Evolutionary conservation across 1,140 invertebrate genomes (phyloP).

Genomic region (Aphelenchoides fujianensis): DNA sequence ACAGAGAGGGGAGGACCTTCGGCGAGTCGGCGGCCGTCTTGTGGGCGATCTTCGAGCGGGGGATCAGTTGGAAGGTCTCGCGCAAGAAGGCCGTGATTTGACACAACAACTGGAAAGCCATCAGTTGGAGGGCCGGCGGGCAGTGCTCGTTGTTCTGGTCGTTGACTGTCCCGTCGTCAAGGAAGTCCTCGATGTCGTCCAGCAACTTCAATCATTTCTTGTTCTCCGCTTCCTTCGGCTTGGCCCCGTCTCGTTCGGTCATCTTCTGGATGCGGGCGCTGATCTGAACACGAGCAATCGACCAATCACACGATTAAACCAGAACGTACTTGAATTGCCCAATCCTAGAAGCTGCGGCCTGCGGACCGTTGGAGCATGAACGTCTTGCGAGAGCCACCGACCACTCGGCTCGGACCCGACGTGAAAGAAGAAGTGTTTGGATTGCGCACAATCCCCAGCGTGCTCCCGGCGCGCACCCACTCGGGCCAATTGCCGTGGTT

Average conservation of each 20-base stretch:
- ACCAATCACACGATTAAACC: conserved; percentile 2
- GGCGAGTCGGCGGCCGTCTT: conserved; percentile 30
- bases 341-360: conserved; percentile 92
- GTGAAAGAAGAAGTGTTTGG: conserved; percentile 41
- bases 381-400: conserved; percentile 71
- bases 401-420: conserved; percentile 12
- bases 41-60: conserved; percentile 60
- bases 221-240: conserved; percentile 71
- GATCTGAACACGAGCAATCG: conserved; percentile 67
- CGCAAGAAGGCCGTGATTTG: conserved; percentile 95
- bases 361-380: conserved; percentile 82
- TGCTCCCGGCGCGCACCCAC: conserved; percentile 76
- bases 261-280: conserved; percentile 77
- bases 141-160: conserved; percentile 69
- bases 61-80: conserved; percentile 80
- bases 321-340: conserved; percentile 74
- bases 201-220: conserved; percentile 67
- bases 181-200: conserved; percentile 92
- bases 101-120: conserved; percentile 85
- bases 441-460: neutral
- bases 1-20: neutral
- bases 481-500: conserved; percentile 95
- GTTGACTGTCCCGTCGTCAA: conserved; percentile 76
- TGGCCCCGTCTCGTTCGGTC: conserved; percentile 62
- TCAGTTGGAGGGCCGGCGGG: conserved; percentile 82